These are phyloP conservation scores for Leguminivora glycinivorella DNA, from an alignment of 1,140 invertebrate species.

Conservation along the genomic window DNA sequence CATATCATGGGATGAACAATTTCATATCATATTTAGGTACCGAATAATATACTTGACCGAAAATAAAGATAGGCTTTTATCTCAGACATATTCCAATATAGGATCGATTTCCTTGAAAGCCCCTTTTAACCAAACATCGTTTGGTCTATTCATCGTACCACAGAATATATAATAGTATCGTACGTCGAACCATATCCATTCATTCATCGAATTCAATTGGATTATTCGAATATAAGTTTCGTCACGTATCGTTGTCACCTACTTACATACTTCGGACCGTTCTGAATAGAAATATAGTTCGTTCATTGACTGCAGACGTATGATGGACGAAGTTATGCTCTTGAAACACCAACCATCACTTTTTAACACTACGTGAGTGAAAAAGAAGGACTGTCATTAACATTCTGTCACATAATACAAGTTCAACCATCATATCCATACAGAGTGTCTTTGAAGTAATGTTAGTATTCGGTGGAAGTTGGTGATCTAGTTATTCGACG, in stretches of 20 bases:
- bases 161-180: too few relatives aligned
- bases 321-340: too few relatives aligned
- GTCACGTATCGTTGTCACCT: slow-evolving; percentile 24
- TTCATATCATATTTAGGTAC: background rate
- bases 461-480: slow-evolving; percentile 12
- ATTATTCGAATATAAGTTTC: slow-evolving; percentile 25
- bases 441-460: background rate
- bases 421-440: too few relatives aligned
- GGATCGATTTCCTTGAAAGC: background rate
- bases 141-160: background rate
- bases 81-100: background rate
- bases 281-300: slow-evolving; percentile 21
- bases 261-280: background rate
- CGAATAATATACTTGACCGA: background rate
- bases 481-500: background rate
- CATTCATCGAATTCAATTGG: slow-evolving; percentile 22
- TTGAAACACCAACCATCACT: too few relatives aligned
- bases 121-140: slow-evolving; percentile 11
- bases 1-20: background rate
- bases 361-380: too few relatives aligned
- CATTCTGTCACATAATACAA: too few relatives aligned
- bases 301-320: slow-evolving; percentile 3
- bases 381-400: too few relatives aligned
- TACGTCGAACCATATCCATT: background rate
- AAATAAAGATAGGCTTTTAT: slow-evolving; percentile 3